These are phyloP conservation scores for Branchellion lobata DNA, from an alignment of 2,888 invertebrate species.

Conservation along the genomic window DNA sequence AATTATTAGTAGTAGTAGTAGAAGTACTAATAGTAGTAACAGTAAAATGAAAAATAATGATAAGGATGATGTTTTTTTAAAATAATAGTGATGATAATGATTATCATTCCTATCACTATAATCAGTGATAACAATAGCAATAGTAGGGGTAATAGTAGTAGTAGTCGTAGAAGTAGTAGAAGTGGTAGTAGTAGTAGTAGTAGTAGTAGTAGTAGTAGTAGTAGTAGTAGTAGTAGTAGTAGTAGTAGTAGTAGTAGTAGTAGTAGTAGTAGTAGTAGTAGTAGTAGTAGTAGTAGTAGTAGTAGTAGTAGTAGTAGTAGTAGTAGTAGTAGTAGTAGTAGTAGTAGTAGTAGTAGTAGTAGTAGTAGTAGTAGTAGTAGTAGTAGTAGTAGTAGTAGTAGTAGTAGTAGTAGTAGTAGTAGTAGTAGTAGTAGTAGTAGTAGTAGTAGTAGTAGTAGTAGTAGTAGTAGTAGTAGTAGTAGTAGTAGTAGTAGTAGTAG, in stretches of 20 bases:
- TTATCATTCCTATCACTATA: too few relatives aligned
- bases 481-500: conserved; percentile 47
- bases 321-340: conserved; percentile 42
- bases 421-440: conserved; percentile 47
- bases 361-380: conserved; percentile 24
- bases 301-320: conserved; percentile 46
- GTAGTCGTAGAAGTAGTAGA: too few relatives aligned
- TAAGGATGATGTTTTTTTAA: background rate
- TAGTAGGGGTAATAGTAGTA: too few relatives aligned
- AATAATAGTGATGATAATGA: too few relatives aligned
- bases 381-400: conserved; percentile 48
- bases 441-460: conserved; percentile 47
- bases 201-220: conserved; percentile 17
- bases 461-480: conserved; percentile 46
- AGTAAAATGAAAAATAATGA: too few relatives aligned
- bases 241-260: conserved; percentile 46
- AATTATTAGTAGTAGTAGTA: too few relatives aligned
- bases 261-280: conserved; percentile 46
- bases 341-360: background rate
- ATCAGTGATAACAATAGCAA: too few relatives aligned
- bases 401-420: conserved; percentile 47
- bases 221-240: conserved; percentile 48
- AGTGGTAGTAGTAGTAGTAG: background rate
- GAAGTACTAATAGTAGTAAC: too few relatives aligned
- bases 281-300: conserved; percentile 44